A percentile compares a stretch with the other conserved stretches of the same genome.
Evolutionary conservation across 2,797 vertebrate species (phyloP).

Genomic region (Coccyzus lansbergi): DNA sequence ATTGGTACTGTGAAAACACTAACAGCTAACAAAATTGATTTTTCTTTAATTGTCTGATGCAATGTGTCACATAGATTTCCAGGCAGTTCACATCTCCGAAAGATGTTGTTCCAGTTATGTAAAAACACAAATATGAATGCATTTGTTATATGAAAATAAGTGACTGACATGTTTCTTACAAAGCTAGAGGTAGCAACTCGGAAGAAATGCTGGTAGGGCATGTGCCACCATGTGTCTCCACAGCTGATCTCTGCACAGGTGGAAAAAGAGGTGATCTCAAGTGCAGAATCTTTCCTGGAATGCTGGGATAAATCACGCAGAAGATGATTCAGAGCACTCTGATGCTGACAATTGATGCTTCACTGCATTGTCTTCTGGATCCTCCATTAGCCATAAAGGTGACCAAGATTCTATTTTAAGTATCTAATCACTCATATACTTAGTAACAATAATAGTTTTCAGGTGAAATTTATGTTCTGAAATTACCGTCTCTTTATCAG

Average conservation of each 20-base stretch:
- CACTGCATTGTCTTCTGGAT: not conserved
- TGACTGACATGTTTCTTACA: not conserved
- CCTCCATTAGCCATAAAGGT: not conserved
- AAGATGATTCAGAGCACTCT: constrained; percentile 13
- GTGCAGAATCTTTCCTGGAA: constrained; percentile 24
- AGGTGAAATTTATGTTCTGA: not conserved
- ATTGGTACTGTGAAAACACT: not conserved
- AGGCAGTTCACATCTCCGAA: not conserved
- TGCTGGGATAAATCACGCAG: not conserved
- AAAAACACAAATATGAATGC: not conserved
- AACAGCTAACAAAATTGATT: not conserved
- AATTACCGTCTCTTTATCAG: not conserved
- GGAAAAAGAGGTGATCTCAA: not conserved
- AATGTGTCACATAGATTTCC: not conserved
- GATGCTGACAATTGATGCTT: not conserved
- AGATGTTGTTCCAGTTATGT: not conserved
- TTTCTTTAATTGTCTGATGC: not conserved
- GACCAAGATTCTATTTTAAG: not conserved
- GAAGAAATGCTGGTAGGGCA: not conserved
- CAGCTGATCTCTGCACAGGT: not conserved
- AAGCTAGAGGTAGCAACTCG: not conserved
- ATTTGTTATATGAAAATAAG: not conserved
- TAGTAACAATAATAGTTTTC: not conserved
- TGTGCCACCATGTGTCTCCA: not conserved
- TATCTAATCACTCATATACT: not conserved